Evolutionary conservation across 2,888 invertebrate species (phyloP).

Genomic region (Thymelicus lineola): DNA sequence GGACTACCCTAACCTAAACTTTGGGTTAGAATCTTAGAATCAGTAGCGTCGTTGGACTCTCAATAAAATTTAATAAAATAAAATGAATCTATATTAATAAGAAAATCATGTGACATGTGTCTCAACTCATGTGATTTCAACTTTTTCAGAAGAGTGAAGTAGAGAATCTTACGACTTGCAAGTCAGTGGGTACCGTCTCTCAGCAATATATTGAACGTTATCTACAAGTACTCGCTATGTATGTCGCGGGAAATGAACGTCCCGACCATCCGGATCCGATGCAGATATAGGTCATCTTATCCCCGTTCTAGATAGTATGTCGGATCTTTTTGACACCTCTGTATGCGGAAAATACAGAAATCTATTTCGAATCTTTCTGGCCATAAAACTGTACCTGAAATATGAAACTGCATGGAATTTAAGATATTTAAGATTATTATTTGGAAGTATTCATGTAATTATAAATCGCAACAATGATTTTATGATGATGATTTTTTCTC

Average conservation of each 20-base stretch:
- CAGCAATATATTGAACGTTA: background rate
- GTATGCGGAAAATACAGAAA: background rate
- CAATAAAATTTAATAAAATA: too few species aligned
- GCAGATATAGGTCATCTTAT: slow-evolving; percentile 17
- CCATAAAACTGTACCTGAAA: too few species aligned
- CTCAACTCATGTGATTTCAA: too few species aligned
- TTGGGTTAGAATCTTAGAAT: too few species aligned
- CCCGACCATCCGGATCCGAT: slow-evolving; percentile 16
- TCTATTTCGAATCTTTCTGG: background rate
- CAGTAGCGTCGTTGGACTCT: too few species aligned
- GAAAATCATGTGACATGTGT: too few species aligned
- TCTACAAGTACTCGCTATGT: slow-evolving; percentile 1
- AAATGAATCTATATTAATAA: too few species aligned
- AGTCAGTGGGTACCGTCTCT: background rate
- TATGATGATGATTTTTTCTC: too few species aligned
- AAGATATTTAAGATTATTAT: too few species aligned
- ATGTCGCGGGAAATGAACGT: slow-evolving; percentile 11
- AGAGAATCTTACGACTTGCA: background rate
- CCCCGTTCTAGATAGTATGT: slow-evolving; percentile 7
- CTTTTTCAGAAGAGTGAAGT: background rate
- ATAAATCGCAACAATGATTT: background rate
- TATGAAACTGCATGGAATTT: too few species aligned
- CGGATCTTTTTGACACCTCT: background rate
- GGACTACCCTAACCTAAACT: too few species aligned
- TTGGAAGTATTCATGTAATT: too few species aligned